Conservation (phyloP, 2,113 vertebrate species). For the Coracopsis vasa region DNA sequence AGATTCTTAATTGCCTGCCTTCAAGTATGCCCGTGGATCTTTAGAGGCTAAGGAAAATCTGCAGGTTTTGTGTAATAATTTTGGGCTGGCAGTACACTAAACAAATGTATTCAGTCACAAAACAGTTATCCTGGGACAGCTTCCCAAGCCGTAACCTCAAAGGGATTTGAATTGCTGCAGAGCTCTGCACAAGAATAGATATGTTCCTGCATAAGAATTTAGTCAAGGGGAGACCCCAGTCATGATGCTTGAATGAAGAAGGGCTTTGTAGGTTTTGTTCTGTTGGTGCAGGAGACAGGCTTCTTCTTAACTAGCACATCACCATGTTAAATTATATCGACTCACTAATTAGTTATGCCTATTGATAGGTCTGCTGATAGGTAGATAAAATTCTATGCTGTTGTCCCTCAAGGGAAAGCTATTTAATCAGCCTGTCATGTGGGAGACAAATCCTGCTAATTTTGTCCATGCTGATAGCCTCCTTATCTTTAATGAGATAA, state of each 20-base stretch:
- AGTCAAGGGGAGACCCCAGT: not conserved
- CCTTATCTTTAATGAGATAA: not conserved
- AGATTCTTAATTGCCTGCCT: constrained; percentile 46
- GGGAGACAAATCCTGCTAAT: not conserved
- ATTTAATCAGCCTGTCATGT: not conserved
- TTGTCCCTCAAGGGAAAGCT: not conserved
- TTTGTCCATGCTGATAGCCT: not conserved
- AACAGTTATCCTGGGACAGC: not conserved
- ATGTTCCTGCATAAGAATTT: not conserved
- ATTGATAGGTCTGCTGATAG: not conserved
- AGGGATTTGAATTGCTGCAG: not conserved
- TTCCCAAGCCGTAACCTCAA: not conserved
- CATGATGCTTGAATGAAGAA: not conserved
- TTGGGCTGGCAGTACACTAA: not conserved
- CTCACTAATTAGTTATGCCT: not conserved
- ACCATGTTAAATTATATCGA: not conserved
- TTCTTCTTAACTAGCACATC: not conserved
- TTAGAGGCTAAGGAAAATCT: not conserved
- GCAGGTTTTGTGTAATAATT: not conserved
- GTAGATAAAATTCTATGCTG: not conserved
- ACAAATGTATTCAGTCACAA: not conserved
- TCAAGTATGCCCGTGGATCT: constrained; percentile 19
- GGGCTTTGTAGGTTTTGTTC: not conserved
- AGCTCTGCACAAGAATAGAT: not conserved
- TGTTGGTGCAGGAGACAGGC: not conserved